Conservation (phyloP, 2,797 vertebrate species). For the Miichthys miiuy region DNA sequence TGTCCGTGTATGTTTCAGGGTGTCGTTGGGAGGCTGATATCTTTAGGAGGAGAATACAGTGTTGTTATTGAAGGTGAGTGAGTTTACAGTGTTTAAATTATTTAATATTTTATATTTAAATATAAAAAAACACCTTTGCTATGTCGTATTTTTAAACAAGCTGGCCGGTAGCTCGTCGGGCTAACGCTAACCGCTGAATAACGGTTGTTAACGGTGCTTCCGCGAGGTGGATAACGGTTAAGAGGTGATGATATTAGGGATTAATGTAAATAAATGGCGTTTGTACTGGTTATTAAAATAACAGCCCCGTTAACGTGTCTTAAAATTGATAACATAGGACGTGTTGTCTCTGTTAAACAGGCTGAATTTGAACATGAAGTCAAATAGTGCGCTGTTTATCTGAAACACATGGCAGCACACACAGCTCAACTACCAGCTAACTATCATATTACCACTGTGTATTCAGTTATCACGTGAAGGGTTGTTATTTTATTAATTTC, state of each 20-base stretch:
- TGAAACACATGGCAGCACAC: constrained; percentile 24
- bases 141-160: background rate
- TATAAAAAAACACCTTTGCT: fast-evolving
- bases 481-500: background rate
- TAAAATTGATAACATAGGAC: background rate
- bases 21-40: constrained; percentile 43
- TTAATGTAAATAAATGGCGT: background rate
- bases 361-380: background rate
- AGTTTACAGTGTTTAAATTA: background rate
- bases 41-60: constrained; percentile 19
- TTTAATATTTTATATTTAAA: background rate
- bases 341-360: background rate
- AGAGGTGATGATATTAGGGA: constrained; percentile 1
- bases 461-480: no score
- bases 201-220: constrained; percentile 47
- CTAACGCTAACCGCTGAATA: constrained; percentile 39
- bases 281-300: background rate
- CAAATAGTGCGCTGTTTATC: constrained; percentile 12
- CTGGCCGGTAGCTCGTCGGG: background rate
- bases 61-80: constrained; percentile 72
- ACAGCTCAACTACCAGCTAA: background rate
- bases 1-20: constrained; percentile 36
- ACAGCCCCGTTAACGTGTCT: fast-evolving
- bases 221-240: constrained; percentile 26
- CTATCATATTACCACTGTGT: background rate